These are phyloP conservation scores for Caenorhabditis inopinata DNA, from an alignment of 1,140 invertebrate species.

Conservation along the genomic window DNA sequence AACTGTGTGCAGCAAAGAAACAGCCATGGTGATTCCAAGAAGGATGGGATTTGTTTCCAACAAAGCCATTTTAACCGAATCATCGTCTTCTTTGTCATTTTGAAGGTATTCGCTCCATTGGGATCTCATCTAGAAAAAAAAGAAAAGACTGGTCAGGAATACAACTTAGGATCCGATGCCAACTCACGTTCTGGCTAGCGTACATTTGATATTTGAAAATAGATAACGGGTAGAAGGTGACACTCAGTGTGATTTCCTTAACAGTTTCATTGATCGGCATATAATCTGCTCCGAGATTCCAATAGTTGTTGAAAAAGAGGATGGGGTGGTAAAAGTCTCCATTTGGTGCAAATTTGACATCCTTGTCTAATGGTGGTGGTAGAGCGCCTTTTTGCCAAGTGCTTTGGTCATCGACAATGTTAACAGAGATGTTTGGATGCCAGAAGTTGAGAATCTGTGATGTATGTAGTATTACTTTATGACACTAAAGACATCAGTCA, in stretches of 20 bases:
- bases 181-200: slow-evolving; percentile 68
- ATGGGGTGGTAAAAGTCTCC: slow-evolving; percentile 85
- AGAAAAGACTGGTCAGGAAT: neutral
- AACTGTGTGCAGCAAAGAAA: slow-evolving; percentile 92
- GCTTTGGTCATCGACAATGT: slow-evolving; percentile 89
- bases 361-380: slow-evolving; percentile 47
- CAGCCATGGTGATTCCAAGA: slow-evolving; percentile 82
- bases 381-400: slow-evolving; percentile 76
- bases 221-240: slow-evolving; percentile 64
- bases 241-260: slow-evolving; percentile 37
- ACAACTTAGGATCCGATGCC: too few relatives aligned
- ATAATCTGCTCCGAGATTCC: slow-evolving; percentile 96
- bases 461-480: too few relatives aligned
- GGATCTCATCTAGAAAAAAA: slow-evolving; percentile 71
- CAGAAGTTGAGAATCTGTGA: slow-evolving; percentile 82
- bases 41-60: slow-evolving; percentile 95
- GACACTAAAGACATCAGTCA: too few relatives aligned
- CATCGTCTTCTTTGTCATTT: slow-evolving; percentile 76
- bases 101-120: slow-evolving; percentile 68
- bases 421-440: slow-evolving; percentile 97
- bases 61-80: slow-evolving; percentile 92
- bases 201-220: slow-evolving; percentile 65
- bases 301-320: slow-evolving; percentile 94
- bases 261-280: slow-evolving; percentile 71
- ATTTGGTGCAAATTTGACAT: slow-evolving; percentile 65